Evolutionary conservation across 2,113 vertebrate genomes (phyloP).

Genomic region (Salvator merianae): DNA sequence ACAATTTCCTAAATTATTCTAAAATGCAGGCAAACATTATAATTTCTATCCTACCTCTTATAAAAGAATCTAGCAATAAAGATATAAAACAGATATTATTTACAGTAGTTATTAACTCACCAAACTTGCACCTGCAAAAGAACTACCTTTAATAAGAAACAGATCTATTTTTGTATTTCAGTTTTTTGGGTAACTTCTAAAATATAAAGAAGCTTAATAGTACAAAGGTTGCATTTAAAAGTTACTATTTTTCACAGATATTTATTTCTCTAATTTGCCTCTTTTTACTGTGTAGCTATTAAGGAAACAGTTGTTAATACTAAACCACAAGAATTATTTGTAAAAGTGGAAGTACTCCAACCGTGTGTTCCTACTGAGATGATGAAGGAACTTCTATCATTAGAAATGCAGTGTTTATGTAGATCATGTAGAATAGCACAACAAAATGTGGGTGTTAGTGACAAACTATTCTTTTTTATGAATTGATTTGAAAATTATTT

Average conservation of each 20-base stretch:
- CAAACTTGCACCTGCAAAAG: background rate
- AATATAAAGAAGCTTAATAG: constrained; percentile 22
- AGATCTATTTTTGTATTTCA: background rate
- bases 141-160: background rate
- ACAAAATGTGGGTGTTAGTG: background rate
- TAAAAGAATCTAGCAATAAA: background rate
- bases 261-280: constrained; percentile 39
- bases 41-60: background rate
- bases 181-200: constrained; percentile 32
- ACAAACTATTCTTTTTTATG: constrained; percentile 41
- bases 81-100: constrained; percentile 1
- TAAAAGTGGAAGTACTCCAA: constrained; percentile 36
- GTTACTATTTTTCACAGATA: constrained; percentile 1
- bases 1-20: background rate
- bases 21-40: constrained; percentile 1
- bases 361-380: background rate
- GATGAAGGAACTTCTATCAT: constrained; percentile 41
- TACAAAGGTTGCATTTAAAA: constrained; percentile 34
- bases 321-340: constrained; percentile 50
- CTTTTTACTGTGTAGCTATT: constrained; percentile 17
- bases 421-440: constrained; percentile 9
- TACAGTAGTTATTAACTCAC: background rate
- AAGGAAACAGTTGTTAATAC: constrained; percentile 36
- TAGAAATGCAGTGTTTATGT: background rate
- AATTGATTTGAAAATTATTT: constrained; percentile 51